Evolutionary conservation across 64 coral and sea anemone species (phyloP), one percentile per base, ranked within the genome.

Genomic region (Cladopsammia gracilis): DNA sequence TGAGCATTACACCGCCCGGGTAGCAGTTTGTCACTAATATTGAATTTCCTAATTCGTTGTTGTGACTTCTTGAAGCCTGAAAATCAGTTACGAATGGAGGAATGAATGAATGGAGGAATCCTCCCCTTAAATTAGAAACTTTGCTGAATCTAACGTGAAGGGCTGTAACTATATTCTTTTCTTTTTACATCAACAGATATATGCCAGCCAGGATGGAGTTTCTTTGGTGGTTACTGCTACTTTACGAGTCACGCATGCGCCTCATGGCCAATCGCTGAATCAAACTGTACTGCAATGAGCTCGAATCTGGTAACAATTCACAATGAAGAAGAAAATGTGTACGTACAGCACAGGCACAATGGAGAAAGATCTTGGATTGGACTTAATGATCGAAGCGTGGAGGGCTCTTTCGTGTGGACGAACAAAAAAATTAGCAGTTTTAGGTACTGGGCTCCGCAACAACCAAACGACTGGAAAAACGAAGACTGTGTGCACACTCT

Each of bases 181-280:
- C 34, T 34, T 34, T 34, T 34, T 34, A 34, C 46, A 8, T 49
- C 6, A 6, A 3, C 43, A 94, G 92, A 94, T 49, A 79, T 94
- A 64, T 94, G 92, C 79, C 3, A 82, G 16, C 85, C 75, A 16
- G 92, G 85, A 1, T 94, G 92, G 92, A 82, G 76, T 26, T 94
- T 82, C 65, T 94, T 94, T 60, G 87, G 81, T 4, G 86, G 92
- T 10, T 51, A 88, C 16, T 94, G 92, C 50, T 82, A 73, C 46
- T 15, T 54, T 7, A 64, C 48, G n/a, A 89, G 50, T 34, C 66
- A 15, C 9, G 52, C 86, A 14, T 88, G 92, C 71, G 65, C 73
- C 2, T 65, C 76, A 25, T 94, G 92, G 92, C 18, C 60, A 0
- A 66, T 42, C 0, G 85, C 92, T 71, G 85, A 64, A 4, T 62